phyloP scores from a whole-genome alignment of 1,140 invertebrate genomes.

The Meloidogyne hapla region DNA sequence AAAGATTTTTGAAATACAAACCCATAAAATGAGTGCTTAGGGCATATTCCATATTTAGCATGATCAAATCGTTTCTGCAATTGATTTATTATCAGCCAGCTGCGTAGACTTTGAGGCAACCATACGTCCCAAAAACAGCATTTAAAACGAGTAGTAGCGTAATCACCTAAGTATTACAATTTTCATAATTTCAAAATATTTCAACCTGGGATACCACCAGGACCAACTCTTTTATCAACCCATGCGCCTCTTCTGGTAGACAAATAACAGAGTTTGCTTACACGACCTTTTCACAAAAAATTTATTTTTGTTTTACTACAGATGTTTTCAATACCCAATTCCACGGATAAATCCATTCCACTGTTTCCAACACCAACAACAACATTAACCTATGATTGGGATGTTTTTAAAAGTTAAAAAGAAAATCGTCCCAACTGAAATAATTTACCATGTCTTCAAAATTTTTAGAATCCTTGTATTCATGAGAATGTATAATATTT shows the following conservation, averaged over 20 bases:
- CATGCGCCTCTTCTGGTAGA: constrained; percentile 67
- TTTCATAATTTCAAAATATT: constrained; percentile 3
- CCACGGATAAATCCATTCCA: constrained; percentile 68
- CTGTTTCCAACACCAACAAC: constrained; percentile 68
- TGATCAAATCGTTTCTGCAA: constrained; percentile 66
- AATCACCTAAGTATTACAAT: not conserved
- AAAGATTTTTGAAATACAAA: not conserved
- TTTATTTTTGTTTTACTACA: too few species aligned
- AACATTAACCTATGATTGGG: constrained; percentile 15
- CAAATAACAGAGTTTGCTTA: constrained; percentile 66
- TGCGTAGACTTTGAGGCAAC: not conserved
- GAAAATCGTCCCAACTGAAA: too few species aligned
- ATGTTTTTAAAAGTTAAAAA: constrained; percentile 37
- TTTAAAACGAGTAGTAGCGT: constrained; percentile 15
- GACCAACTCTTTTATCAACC: constrained; percentile 63
- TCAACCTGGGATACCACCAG: constrained; percentile 25
- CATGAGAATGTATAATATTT: constrained; percentile 65
- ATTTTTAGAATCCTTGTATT: constrained; percentile 45
- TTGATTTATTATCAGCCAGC: constrained; percentile 8
- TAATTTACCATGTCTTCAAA: constrained; percentile 55
- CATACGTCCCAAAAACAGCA: not conserved
- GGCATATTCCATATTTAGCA: constrained; percentile 65
- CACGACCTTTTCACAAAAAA: constrained; percentile 35
- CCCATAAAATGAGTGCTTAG: constrained; percentile 53
- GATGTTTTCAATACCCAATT: too few species aligned